Evolutionary conservation across 37 sponge, comb jelly and placozoan genomes (phyloP).

Genomic region (Beroe forskalii): DNA sequence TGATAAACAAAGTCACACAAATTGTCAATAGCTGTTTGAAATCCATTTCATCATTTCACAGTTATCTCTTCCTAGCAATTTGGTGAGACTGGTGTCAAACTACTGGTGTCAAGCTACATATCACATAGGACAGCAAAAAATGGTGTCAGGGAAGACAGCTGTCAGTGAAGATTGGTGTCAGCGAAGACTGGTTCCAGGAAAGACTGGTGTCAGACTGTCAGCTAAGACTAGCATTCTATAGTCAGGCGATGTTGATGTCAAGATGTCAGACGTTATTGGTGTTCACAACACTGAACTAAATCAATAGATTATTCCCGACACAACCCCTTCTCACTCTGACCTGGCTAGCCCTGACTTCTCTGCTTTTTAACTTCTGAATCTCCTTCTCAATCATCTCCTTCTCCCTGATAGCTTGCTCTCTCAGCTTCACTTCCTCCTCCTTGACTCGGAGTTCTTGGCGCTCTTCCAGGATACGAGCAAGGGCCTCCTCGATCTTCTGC

Average conservation of each 20-base stretch:
- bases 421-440: conserved; percentile 44
- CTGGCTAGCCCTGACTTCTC: conserved; percentile 54
- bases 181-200: too few relatives aligned
- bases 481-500: not conserved
- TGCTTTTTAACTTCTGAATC: conserved; percentile 14
- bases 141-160: not conserved
- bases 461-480: not conserved
- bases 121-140: too few relatives aligned
- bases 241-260: too few relatives aligned
- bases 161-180: not conserved
- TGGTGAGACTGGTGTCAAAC: not conserved
- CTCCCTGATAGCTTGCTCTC: conserved; percentile 8
- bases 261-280: too few relatives aligned
- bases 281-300: too few relatives aligned
- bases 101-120: not conserved
- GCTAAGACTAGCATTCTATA: too few relatives aligned
- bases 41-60: too few relatives aligned
- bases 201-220: too few relatives aligned
- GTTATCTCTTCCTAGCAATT: too few relatives aligned
- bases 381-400: not conserved
- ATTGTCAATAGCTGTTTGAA: not conserved
- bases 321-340: too few relatives aligned
- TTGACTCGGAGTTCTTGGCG: not conserved
- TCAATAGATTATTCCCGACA: too few relatives aligned
- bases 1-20: too few relatives aligned